A percentile compares a stretch with the other conserved stretches of the same genome.
phyloP scores from a whole-genome alignment of 2,113 vertebrate genomes.

The Mugil cephalus region DNA sequence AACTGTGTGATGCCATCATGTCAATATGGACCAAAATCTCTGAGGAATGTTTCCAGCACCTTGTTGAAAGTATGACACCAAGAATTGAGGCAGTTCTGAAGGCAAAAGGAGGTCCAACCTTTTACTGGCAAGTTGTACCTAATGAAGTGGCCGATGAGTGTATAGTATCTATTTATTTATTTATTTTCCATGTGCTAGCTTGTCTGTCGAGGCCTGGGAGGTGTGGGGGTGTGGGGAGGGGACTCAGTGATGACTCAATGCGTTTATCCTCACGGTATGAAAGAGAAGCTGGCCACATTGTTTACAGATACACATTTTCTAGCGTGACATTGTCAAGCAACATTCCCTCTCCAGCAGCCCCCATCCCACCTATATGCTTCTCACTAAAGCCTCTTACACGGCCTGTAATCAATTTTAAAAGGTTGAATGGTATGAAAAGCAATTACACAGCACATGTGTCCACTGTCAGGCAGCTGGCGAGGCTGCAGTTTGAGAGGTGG shows the following conservation, averaged over 20 bases:
- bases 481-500: constrained; percentile 61
- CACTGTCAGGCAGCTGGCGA: constrained; percentile 48
- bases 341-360: constrained; percentile 4
- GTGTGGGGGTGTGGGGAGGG: too few relatives aligned
- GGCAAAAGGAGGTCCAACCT: too few relatives aligned
- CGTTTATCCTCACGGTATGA: constrained; percentile 15
- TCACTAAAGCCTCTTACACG: constrained; percentile 55
- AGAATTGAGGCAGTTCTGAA: too few relatives aligned
- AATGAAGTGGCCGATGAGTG: too few relatives aligned
- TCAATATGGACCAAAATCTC: too few relatives aligned
- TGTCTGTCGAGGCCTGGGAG: constrained; percentile 14
- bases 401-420: constrained; percentile 76
- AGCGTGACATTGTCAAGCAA: constrained; percentile 48
- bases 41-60: too few relatives aligned
- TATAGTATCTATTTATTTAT: too few relatives aligned
- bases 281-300: constrained; percentile 19
- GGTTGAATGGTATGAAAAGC: constrained; percentile 73
- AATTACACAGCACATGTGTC: constrained; percentile 73
- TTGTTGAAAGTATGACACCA: too few relatives aligned
- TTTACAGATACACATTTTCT: constrained; percentile 54
- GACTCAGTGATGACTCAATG: constrained; percentile 51
- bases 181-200: constrained; percentile 1
- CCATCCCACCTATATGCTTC: constrained; percentile 10
- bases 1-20: too few relatives aligned
- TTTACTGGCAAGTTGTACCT: too few relatives aligned